phyloP scores from a whole-genome alignment of 2,888 invertebrate genomes.

The Oeneis ivallda region DNA sequence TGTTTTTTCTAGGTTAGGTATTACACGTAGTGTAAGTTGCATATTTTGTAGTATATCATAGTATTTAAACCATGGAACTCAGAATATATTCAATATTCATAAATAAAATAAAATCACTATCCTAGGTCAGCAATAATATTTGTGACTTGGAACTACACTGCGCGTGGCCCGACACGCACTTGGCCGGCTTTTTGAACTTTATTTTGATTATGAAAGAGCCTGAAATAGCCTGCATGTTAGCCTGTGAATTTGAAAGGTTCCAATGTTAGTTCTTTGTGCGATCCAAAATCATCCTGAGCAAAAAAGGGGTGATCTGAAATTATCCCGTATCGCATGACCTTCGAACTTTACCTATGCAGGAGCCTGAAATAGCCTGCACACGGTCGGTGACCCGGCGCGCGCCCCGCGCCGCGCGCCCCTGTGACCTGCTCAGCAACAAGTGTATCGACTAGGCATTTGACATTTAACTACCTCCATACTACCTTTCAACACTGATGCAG shows the following conservation, averaged over 20 bases:
- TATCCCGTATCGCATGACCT: conserved; percentile 52
- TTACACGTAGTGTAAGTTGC: too few relatives aligned
- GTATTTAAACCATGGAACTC: too few relatives aligned
- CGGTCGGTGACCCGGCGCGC: conserved; percentile 61
- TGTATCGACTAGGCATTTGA: conserved; percentile 77
- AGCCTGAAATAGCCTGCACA: conserved; percentile 67
- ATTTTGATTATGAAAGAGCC: too few relatives aligned
- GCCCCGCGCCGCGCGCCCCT: conserved; percentile 51
- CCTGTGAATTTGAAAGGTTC: not conserved
- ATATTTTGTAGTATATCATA: too few relatives aligned
- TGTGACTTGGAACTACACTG: too few relatives aligned
- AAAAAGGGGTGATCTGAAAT: conserved; percentile 34
- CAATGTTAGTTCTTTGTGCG: not conserved
- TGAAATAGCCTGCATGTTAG: too few relatives aligned
- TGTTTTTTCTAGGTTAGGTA: too few relatives aligned
- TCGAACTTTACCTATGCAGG: conserved; percentile 70
- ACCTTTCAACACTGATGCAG: conserved; percentile 13
- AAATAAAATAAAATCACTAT: too few relatives aligned
- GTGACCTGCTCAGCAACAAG: conserved; percentile 79
- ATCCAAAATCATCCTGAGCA: not conserved
- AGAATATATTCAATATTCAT: too few relatives aligned
- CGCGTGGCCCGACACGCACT: too few relatives aligned
- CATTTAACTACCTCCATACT: conserved; percentile 58
- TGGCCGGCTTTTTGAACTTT: too few relatives aligned
- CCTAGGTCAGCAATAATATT: too few relatives aligned